phyloP scores from a whole-genome alignment of 1,140 invertebrate genomes.

The Probaryconus sp. region DNA sequence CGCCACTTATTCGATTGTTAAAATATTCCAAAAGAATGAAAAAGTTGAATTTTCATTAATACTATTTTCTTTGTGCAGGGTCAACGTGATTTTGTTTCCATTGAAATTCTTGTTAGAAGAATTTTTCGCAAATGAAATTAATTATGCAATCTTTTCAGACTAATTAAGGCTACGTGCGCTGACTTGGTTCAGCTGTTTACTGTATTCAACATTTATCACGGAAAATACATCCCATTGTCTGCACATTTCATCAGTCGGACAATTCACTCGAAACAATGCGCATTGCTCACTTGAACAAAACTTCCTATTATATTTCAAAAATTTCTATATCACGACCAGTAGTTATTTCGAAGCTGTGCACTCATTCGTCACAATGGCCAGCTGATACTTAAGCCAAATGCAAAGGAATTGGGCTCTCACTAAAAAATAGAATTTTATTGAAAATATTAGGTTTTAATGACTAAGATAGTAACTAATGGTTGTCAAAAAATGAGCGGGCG shows the following conservation, averaged over 20 bases:
- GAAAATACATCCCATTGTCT: conserved; percentile 47
- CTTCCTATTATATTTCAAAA: conserved; percentile 42
- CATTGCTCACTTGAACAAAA: conserved; percentile 48
- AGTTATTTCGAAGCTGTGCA: conserved; percentile 37
- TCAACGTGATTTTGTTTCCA: too few species aligned
- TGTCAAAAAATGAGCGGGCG: too few species aligned
- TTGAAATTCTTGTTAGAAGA: too few species aligned
- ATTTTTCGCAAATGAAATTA: conserved; percentile 5
- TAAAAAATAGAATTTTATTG: too few species aligned
- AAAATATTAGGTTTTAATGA: too few species aligned
- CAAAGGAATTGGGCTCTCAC: conserved; percentile 41
- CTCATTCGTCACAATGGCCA: conserved; percentile 32
- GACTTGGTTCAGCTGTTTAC: conserved; percentile 9
- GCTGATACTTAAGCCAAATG: conserved; percentile 35
- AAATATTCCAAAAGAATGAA: too few species aligned
- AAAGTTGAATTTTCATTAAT: too few species aligned
- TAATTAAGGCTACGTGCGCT: conserved; percentile 42
- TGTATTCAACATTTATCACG: conserved; percentile 35
- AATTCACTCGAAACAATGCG: conserved; percentile 48
- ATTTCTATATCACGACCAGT: conserved; percentile 49
- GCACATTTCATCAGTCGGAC: conserved; percentile 43
- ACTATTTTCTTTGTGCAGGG: too few species aligned
- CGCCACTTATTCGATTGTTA: too few species aligned
- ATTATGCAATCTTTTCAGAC: conserved; percentile 11
- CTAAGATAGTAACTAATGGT: too few species aligned